phyloP scores from a whole-genome alignment of 2,888 invertebrate species.

The Melanchra persicariae region DNA sequence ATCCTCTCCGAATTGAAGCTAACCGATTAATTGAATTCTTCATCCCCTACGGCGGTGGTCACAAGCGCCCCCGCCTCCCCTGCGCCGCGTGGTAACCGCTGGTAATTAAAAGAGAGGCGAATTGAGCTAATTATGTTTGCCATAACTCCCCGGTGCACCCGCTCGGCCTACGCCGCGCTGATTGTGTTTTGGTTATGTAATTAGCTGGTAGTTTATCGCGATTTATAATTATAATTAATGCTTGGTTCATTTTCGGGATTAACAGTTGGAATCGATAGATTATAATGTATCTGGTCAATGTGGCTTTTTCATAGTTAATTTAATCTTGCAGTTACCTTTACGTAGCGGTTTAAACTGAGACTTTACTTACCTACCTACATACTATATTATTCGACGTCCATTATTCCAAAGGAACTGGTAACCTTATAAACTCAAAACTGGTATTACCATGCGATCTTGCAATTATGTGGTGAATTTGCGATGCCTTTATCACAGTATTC shows the following conservation, averaged over 20 bases:
- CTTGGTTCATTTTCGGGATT: conserved; percentile 7
- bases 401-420: too few species aligned
- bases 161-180: conserved; percentile 55
- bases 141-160: conserved; percentile 63
- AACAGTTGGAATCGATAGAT: neutral
- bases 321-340: neutral
- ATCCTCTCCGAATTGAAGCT: conserved; percentile 28
- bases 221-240: conserved; percentile 57
- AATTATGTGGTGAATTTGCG: too few species aligned
- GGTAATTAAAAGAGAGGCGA: conserved; percentile 78
- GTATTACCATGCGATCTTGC: too few species aligned
- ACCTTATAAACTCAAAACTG: too few species aligned
- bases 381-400: too few species aligned
- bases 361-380: too few species aligned
- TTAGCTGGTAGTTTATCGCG: conserved; percentile 59
- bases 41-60: conserved; percentile 45
- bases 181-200: conserved; percentile 67
- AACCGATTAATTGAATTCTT: conserved; percentile 59
- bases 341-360: neutral
- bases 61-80: conserved; percentile 32
- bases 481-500: too few species aligned
- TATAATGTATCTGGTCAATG: neutral
- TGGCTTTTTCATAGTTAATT: neutral
- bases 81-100: conserved; percentile 50
- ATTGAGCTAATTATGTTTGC: conserved; percentile 79